These are phyloP conservation scores for Nomada ferruginata DNA, from an alignment of 2,888 invertebrate genomes.

Conservation along the genomic window DNA sequence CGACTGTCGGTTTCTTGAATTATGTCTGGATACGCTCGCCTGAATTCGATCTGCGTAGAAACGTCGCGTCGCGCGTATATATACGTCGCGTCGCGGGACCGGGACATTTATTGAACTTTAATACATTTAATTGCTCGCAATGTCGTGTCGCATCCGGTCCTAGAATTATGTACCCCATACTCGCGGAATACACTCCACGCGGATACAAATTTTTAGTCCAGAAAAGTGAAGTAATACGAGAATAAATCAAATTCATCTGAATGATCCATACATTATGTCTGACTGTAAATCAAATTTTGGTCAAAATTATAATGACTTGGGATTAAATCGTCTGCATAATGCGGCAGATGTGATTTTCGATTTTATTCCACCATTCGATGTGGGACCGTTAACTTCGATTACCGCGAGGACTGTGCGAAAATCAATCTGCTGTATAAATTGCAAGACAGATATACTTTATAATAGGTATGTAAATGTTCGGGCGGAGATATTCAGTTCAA, in stretches of 20 bases:
- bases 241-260: too few species aligned
- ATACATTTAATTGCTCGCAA: neutral
- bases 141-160: neutral
- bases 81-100: neutral
- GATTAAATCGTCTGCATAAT: too few species aligned
- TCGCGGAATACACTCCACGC: too few species aligned
- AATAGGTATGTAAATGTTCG: neutral
- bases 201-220: too few species aligned
- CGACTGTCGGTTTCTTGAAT: constrained; percentile 44
- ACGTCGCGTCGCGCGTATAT: neutral
- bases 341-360: too few species aligned
- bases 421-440: neutral
- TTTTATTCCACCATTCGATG: too few species aligned
- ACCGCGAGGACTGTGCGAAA: too few species aligned
- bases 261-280: too few species aligned
- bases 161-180: neutral
- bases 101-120: neutral
- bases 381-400: too few species aligned
- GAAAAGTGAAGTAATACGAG: too few species aligned
- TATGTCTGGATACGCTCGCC: constrained; percentile 31
- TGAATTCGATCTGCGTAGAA: constrained; percentile 4
- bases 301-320: too few species aligned
- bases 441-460: neutral
- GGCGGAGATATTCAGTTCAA: neutral
- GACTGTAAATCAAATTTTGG: too few species aligned